Conservation (phyloP, 2,113 vertebrate genomes). For the Lepisosteus osseus region DNA sequence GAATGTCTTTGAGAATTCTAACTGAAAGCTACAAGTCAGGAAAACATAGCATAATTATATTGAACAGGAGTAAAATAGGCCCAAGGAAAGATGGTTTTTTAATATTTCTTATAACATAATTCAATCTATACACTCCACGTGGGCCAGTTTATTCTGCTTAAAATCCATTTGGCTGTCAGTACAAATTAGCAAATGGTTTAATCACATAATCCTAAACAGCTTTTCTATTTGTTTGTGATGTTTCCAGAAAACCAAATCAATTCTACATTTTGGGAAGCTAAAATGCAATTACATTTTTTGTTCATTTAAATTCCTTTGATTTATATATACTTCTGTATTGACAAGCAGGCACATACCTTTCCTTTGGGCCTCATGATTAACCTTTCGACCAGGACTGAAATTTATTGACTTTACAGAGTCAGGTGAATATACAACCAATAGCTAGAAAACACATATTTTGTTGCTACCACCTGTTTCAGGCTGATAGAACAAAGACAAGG, state of each 20-base stretch:
- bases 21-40: too few relatives aligned
- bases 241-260: slow-evolving; percentile 38
- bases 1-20: too few relatives aligned
- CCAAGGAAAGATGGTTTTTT: slow-evolving; percentile 16
- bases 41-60: too few relatives aligned
- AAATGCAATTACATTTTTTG: slow-evolving; percentile 45
- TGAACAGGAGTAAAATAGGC: too few relatives aligned
- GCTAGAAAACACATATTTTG: too few relatives aligned
- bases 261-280: slow-evolving; percentile 36
- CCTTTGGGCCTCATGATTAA: slow-evolving; percentile 31
- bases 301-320: slow-evolving; percentile 49
- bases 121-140: slow-evolving; percentile 17
- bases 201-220: slow-evolving; percentile 38
- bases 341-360: slow-evolving; percentile 43
- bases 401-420: not conserved
- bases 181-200: slow-evolving; percentile 38
- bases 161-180: slow-evolving; percentile 42
- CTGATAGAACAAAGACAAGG: too few relatives aligned
- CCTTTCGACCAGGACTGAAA: slow-evolving; percentile 29
- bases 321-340: slow-evolving; percentile 34
- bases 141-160: slow-evolving; percentile 27
- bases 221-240: slow-evolving; percentile 32
- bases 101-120: slow-evolving; percentile 14
- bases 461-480: too few relatives aligned
- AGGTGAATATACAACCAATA: too few relatives aligned